These are phyloP conservation scores for Seison nebaliae DNA, from an alignment of 1,140 invertebrate species.

Conservation along the genomic window DNA sequence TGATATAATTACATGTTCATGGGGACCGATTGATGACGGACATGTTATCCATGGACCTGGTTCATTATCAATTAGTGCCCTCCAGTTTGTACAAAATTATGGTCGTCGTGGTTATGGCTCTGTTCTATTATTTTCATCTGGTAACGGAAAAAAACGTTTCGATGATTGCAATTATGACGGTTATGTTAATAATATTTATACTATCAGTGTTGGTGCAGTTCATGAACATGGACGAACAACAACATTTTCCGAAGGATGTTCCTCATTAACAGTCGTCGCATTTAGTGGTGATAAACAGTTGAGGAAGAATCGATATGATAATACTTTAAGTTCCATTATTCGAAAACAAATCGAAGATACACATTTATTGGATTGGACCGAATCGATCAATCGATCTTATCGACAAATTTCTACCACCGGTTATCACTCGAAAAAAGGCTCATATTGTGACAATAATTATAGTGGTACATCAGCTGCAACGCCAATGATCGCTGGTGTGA, in stretches of 20 bases:
- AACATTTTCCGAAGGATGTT: slow-evolving; percentile 71
- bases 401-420: slow-evolving; percentile 42
- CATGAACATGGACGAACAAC: slow-evolving; percentile 64
- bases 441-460: slow-evolving; percentile 31
- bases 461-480: slow-evolving; percentile 75
- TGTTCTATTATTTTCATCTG: slow-evolving; percentile 96
- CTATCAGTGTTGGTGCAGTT: slow-evolving; percentile 75
- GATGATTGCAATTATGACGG: slow-evolving; percentile 97
- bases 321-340: no score
- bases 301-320: no score
- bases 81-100: slow-evolving; percentile 73
- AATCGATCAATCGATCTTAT: no score
- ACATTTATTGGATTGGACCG: no score
- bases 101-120: slow-evolving; percentile 81
- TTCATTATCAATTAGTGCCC: slow-evolving; percentile 70
- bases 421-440: slow-evolving; percentile 52
- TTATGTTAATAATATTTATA: slow-evolving; percentile 94
- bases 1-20: no score
- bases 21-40: slow-evolving; percentile 46
- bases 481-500: slow-evolving; percentile 78
- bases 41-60: slow-evolving; percentile 93
- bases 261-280: slow-evolving; percentile 19
- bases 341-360: no score
- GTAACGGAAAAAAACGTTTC: slow-evolving; percentile 73
- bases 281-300: no score